Conservation (phyloP, 1,140 invertebrate genomes). For the Zaprionus taronus region DNA sequence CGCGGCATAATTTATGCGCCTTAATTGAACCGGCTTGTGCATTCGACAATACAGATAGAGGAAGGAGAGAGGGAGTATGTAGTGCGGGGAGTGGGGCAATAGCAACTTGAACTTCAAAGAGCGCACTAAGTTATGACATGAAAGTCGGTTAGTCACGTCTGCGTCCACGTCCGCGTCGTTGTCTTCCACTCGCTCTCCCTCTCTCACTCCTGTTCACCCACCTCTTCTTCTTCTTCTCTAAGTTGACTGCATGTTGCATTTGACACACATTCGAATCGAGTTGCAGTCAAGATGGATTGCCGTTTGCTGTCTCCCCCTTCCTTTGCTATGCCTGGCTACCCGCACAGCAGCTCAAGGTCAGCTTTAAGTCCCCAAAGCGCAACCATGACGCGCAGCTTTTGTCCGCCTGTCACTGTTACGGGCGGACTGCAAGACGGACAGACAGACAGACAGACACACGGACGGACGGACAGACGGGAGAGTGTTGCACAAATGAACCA, state of each 20-base stretch:
- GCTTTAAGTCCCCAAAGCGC: slow-evolving; percentile 42
- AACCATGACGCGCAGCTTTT: slow-evolving; percentile 60
- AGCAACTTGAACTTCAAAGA: slow-evolving; percentile 79
- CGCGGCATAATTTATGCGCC: slow-evolving; percentile 76
- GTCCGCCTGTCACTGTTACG: slow-evolving; percentile 27
- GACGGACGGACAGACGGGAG: neutral
- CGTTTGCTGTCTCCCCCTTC: slow-evolving; percentile 3
- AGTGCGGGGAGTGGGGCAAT: neutral
- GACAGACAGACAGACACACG: neutral
- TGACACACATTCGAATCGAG: slow-evolving; percentile 78
- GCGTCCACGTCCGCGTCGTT: slow-evolving; percentile 19
- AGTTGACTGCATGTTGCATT: slow-evolving; percentile 70
- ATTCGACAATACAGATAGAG: slow-evolving; percentile 40
- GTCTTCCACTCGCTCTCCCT: neutral
- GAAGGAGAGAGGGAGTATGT: neutral
- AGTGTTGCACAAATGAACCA: slow-evolving; percentile 60
- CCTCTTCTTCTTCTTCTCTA: neutral
- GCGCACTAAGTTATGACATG: slow-evolving; percentile 77
- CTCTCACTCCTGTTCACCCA: neutral
- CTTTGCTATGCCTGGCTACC: neutral
- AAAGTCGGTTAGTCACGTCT: slow-evolving; percentile 83
- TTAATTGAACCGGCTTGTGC: slow-evolving; percentile 72
- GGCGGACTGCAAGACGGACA: slow-evolving; percentile 4
- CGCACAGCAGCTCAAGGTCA: slow-evolving; percentile 62
- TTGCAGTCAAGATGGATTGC: slow-evolving; percentile 39